Evolutionary conservation across 2,888 invertebrate genomes (phyloP).

Genomic region (Lacanobia wlatinum): DNA sequence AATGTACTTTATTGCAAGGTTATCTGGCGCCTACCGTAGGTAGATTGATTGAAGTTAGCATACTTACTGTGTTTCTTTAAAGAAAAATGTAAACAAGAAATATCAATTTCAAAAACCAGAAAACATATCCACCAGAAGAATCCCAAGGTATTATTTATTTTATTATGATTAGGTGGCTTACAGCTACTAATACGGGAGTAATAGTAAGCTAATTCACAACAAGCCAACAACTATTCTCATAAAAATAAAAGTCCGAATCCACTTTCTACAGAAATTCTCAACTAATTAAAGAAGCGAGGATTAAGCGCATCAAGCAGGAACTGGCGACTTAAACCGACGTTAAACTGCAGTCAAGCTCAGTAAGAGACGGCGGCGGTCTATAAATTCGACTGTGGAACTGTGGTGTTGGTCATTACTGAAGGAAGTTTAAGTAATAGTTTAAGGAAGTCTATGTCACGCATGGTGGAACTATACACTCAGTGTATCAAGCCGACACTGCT

Average conservation of each 20-base stretch:
- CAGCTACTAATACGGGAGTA: no score
- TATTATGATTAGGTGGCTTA: no score
- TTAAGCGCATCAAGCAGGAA: conserved; percentile 43
- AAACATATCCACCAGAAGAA: conserved; percentile 4
- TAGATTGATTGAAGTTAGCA: not conserved
- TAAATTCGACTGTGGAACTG: conserved; percentile 49
- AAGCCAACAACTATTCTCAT: conserved; percentile 7
- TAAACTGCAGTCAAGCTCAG: conserved; percentile 61
- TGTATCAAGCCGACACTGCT: conserved; percentile 15
- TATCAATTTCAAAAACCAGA: not conserved
- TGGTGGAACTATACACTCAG: conserved; percentile 24
- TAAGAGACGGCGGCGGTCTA: conserved; percentile 60
- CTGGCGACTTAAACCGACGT: conserved; percentile 37
- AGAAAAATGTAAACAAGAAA: not conserved
- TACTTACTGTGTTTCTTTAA: not conserved
- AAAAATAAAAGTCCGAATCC: conserved; percentile 23
- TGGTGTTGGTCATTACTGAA: conserved; percentile 65
- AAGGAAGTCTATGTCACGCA: conserved; percentile 75
- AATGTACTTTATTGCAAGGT: no score
- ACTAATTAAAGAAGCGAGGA: conserved; percentile 43
- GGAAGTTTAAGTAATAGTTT: conserved; percentile 71
- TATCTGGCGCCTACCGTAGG: no score
- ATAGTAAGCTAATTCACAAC: no score
- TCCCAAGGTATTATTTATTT: conserved; percentile 10
- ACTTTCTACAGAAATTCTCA: conserved; percentile 24